phyloP scores from a whole-genome alignment of 2,113 vertebrate genomes.

The Tyrannus savana region DNA sequence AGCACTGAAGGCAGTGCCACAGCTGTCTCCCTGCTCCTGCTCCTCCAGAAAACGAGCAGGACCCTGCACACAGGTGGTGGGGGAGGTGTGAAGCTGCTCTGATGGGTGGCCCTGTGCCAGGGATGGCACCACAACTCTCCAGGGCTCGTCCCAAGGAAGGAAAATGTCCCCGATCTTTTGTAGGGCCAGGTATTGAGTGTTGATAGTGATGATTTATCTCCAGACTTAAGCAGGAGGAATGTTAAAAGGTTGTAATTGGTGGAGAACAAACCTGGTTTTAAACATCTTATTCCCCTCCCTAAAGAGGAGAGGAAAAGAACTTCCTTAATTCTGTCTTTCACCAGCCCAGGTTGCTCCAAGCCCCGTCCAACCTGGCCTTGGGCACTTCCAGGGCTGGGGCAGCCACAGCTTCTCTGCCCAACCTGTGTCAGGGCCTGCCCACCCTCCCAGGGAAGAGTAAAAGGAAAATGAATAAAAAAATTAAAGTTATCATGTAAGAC shows the following conservation, averaged over 20 bases:
- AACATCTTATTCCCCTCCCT: neutral
- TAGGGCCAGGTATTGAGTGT: neutral
- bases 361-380: fast-evolving
- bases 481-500: fast-evolving
- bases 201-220: neutral
- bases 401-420: neutral
- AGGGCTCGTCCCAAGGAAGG: neutral
- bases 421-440: fast-evolving
- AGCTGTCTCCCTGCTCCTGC: fast-evolving
- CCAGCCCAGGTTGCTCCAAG: fast-evolving
- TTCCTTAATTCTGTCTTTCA: neutral
- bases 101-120: fast-evolving
- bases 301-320: neutral
- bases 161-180: neutral
- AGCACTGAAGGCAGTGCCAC: fast-evolving
- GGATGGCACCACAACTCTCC: fast-evolving
- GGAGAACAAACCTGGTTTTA: neutral
- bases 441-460: neutral
- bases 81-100: fast-evolving
- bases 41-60: fast-evolving
- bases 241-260: neutral
- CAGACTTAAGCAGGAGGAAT: neutral
- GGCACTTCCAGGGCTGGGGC: neutral
- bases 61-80: fast-evolving
- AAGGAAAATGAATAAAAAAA: neutral